These are phyloP conservation scores for Catotricha subobsoleta DNA, from an alignment of 2,888 invertebrate species.

Conservation along the genomic window DNA sequence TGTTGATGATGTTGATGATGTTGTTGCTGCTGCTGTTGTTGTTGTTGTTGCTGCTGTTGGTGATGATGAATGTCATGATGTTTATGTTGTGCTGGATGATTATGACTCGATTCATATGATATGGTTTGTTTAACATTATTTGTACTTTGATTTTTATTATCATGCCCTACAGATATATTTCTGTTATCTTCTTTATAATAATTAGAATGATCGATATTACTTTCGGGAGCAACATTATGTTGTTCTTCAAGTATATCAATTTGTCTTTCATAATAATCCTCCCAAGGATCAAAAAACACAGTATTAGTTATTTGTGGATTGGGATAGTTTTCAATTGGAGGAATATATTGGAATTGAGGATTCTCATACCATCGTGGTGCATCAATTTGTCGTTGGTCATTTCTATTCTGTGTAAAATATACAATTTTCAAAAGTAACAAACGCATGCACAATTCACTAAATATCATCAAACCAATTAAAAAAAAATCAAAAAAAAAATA, in stretches of 20 bases:
- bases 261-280: constrained; percentile 41
- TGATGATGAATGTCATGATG: constrained; percentile 13
- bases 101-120: background rate
- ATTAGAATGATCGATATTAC: background rate
- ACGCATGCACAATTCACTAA: constrained; percentile 8
- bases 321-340: background rate
- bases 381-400: constrained; percentile 8
- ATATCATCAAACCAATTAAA: constrained; percentile 3
- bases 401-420: constrained; percentile 8
- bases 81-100: constrained; percentile 11
- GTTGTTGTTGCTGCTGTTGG: constrained; percentile 12
- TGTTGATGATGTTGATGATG: constrained; percentile 13
- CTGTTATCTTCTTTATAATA: background rate
- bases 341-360: constrained; percentile 3
- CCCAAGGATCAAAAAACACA: constrained; percentile 52
- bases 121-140: background rate
- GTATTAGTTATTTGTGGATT: constrained; percentile 22
- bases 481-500: background rate
- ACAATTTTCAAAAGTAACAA: too few relatives aligned
- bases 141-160: background rate
- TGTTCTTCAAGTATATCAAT: constrained; percentile 12
- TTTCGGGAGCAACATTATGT: too few relatives aligned
- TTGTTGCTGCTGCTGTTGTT: constrained; percentile 13
- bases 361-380: constrained; percentile 14
- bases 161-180: background rate